phyloP scores from a whole-genome alignment of 1,140 invertebrate species.

The Dreissena polymorpha region DNA sequence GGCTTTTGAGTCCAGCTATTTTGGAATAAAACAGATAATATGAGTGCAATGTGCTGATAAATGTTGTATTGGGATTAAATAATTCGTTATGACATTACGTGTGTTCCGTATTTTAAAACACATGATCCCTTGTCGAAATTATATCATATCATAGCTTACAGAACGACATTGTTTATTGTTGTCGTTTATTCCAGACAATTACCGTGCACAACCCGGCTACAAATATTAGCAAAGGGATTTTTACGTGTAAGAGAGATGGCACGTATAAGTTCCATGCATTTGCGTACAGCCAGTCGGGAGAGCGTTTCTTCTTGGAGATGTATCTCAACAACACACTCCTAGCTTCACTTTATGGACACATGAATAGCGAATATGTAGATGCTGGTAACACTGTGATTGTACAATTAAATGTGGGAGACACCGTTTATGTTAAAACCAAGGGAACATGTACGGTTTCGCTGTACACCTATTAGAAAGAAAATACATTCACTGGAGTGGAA shows the following conservation, averaged over 20 bases:
- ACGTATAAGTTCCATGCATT: conserved; percentile 45
- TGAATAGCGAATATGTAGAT: conserved; percentile 15
- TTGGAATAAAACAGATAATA: too few relatives aligned
- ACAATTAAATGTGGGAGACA: conserved; percentile 23
- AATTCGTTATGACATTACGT: too few relatives aligned
- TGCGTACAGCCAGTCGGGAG: conserved; percentile 7
- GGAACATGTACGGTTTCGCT: conserved; percentile 4
- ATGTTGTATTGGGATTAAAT: too few relatives aligned
- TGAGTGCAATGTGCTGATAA: too few relatives aligned
- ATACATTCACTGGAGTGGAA: conserved; percentile 37
- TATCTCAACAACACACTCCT: conserved; percentile 25
- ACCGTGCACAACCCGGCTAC: not conserved
- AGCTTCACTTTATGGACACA: conserved; percentile 31
- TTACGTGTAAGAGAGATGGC: conserved; percentile 13
- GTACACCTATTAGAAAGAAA: not conserved
- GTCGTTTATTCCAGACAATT: not conserved
- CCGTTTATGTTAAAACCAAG: conserved; percentile 9
- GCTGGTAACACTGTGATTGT: conserved; percentile 43
- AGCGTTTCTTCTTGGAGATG: conserved; percentile 19
- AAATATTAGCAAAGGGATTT: not conserved
- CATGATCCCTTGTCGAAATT: too few relatives aligned
- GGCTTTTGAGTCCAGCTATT: too few relatives aligned
- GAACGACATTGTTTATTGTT: too few relatives aligned
- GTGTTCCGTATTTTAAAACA: too few relatives aligned
- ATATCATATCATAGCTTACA: too few relatives aligned